Percentiles rank a stretch among this genome's conserved stretches.
Conservation (phyloP, 1,140 invertebrate species). For the Bombus sibiricus region DNA sequence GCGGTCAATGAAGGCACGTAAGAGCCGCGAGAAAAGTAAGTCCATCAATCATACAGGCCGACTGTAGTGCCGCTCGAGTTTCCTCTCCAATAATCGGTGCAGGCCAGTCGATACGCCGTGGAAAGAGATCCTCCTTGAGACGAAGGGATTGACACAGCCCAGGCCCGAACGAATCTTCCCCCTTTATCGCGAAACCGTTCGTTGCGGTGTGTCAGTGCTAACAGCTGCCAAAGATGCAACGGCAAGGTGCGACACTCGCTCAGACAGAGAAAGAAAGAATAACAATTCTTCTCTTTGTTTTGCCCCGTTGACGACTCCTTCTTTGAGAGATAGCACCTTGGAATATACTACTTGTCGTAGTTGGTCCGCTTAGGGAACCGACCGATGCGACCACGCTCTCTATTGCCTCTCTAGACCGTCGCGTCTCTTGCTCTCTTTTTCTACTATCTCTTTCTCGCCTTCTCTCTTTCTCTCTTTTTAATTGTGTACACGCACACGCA, state of each 20-base stretch:
- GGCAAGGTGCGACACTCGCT: conserved; percentile 65
- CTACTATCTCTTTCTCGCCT: background rate
- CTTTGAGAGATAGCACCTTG: conserved; percentile 15
- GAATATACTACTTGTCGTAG: conserved; percentile 2
- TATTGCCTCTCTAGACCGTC: background rate
- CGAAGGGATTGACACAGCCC: conserved; percentile 42
- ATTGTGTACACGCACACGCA: background rate
- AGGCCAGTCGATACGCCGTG: conserved; percentile 53
- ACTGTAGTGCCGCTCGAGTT: conserved; percentile 62
- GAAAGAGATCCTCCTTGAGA: conserved; percentile 48
- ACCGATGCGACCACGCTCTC: conserved; percentile 25
- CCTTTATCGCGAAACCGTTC: conserved; percentile 52
- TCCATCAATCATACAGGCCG: conserved; percentile 51
- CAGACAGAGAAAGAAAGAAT: conserved; percentile 31
- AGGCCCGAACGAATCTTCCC: conserved; percentile 37
- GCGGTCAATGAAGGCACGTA: conserved; percentile 74
- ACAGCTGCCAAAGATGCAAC: conserved; percentile 64
- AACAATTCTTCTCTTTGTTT: background rate
- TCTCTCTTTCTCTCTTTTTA: background rate
- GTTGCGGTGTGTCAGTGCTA: conserved; percentile 55
- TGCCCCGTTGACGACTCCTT: conserved; percentile 1
- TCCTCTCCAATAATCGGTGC: conserved; percentile 51
- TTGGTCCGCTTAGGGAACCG: conserved; percentile 40
- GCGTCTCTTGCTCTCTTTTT: background rate
- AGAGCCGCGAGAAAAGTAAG: conserved; percentile 80